Base-by-base conservation (phyloP, 2,797 vertebrate species). In the Delichon dasypus region DNA sequence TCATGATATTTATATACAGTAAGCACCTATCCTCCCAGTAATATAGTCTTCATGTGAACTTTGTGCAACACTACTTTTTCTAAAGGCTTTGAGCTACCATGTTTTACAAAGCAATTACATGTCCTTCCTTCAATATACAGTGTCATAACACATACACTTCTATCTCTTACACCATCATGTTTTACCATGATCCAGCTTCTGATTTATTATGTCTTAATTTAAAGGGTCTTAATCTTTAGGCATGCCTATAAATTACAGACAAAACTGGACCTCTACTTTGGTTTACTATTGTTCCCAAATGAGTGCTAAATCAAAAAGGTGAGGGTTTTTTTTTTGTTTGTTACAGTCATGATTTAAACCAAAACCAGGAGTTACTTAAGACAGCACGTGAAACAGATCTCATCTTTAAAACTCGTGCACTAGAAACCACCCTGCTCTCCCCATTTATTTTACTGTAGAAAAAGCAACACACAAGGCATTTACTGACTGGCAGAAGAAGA, bases 1-100 rank as follows among this genome's bases (percentile, higher is more conserved):
- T 5, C 0, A 2, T 11, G 2, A 3, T 42, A 64, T 32, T 77
- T 62, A 45, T 8, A 64, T 2, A 61, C 6, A 57, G 16, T 18
- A 53, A 36, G 27, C 10, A 67, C 13, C 25, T 58, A 10, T 7
- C 7, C 13, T 50, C 25, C 26, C 40, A 54, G 25, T 16, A 87
- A 60, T 19, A 6, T 13, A 54, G 18, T 21, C 14, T 30, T 51
- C 27, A 30, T 7, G 10, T 40, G 20, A 88, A 50, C 27, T 47
- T 32, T 8, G 2, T 40, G 17, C 11, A 48, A 71, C 22, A 25
- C 3, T 9, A 20, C 5, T 38, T 85, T 26, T 61, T 51, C 32
- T n/a, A 60, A 58, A 64, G 18, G 27, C 10, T 50, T 80, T 74
- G 20, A 85, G 72, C 21, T 67, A 65, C 6, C 6, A 15, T 5